Percentiles rank a stretch among this genome's conserved stretches.
Conservation (phyloP, 2,797 vertebrate genomes). For the Falco peregrinus region DNA sequence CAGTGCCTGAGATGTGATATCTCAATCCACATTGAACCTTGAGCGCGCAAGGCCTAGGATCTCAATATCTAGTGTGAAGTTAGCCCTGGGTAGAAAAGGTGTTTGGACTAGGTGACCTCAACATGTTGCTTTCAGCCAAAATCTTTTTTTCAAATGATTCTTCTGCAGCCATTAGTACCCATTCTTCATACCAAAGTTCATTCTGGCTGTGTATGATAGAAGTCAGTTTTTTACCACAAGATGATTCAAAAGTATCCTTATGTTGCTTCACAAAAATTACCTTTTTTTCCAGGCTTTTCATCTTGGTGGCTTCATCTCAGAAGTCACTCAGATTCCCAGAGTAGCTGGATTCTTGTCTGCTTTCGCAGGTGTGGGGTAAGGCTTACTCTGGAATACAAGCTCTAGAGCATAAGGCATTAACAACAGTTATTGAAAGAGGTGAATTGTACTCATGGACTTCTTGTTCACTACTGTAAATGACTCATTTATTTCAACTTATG, state of each 20-base stretch:
- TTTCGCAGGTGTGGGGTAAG: not conserved
- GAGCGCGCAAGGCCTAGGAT: not conserved
- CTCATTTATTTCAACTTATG: not conserved
- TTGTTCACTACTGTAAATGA: not conserved
- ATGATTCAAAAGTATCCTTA: not conserved
- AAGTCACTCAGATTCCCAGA: not conserved
- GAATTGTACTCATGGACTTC: not conserved
- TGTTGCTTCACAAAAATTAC: not conserved
- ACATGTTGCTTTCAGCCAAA: not conserved
- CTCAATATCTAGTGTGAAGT: not conserved
- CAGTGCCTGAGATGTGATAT: not conserved
- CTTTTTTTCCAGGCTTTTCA: not conserved
- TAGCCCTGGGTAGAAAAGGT: not conserved
- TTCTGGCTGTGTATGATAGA: not conserved
- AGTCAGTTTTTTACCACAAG: not conserved
- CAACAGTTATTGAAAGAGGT: not conserved
- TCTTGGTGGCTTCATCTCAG: not conserved
- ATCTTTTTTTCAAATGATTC: rapidly evolving
- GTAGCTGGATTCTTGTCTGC: not conserved
- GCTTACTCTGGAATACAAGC: not conserved
- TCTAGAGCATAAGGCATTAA: not conserved
- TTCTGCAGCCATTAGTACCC: not conserved
- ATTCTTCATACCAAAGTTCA: not conserved
- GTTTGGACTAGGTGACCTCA: not conserved
- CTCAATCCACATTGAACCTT: not conserved